Evolutionary conservation across 2,888 invertebrate species (phyloP).

Genomic region (Carcina quercana): DNA sequence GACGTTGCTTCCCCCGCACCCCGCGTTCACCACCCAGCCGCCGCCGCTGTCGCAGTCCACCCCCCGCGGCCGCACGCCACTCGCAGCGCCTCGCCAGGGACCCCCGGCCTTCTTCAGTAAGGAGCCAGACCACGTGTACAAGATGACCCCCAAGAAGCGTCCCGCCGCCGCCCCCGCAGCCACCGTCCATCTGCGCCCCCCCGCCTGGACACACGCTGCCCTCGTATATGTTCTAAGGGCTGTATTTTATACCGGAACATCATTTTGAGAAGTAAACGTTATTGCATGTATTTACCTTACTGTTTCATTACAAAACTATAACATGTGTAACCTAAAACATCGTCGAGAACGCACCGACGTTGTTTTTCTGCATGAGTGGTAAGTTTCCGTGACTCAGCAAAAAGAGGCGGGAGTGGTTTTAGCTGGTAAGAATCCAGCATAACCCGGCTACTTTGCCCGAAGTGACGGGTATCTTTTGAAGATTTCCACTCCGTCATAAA

Average conservation of each 20-base stretch:
- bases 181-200: background rate
- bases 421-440: no score
- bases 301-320: background rate
- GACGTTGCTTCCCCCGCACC: slow-evolving; percentile 6
- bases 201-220: background rate
- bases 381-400: background rate
- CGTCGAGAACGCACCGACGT: background rate
- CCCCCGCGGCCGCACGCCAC: slow-evolving; percentile 5
- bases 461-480: no score
- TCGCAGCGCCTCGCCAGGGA: slow-evolving; percentile 1
- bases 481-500: no score
- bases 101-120: background rate
- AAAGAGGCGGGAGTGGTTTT: no score
- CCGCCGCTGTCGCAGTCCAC: slow-evolving; percentile 7
- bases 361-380: background rate
- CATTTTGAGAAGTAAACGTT: background rate
- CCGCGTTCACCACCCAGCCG: slow-evolving; percentile 5
- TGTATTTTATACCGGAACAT: background rate
- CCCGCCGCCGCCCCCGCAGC: background rate
- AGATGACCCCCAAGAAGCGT: background rate
- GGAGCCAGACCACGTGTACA: background rate
- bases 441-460: no score
- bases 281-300: background rate
- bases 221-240: background rate
- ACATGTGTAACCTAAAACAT: background rate